Conservation (phyloP, 2,797 vertebrate genomes). For the Sorex maritimensis region DNA sequence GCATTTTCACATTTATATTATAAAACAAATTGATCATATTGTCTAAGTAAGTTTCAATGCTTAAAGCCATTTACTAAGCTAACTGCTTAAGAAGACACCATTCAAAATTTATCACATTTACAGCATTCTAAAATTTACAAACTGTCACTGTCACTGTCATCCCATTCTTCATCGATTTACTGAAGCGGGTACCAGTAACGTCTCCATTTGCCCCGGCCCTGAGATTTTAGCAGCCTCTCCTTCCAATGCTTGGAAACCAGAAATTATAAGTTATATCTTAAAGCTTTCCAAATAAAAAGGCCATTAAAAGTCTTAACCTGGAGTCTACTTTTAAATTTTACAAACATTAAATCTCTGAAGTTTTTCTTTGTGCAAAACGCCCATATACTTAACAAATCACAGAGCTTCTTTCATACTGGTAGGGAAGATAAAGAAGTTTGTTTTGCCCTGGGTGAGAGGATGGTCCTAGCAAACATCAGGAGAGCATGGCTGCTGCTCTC, state of each 20-base stretch:
- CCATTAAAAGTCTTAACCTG: conserved; percentile 7
- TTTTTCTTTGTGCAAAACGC: neutral
- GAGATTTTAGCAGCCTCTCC: too few relatives aligned
- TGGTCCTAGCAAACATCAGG: too few relatives aligned
- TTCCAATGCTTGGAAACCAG: neutral
- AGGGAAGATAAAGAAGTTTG: neutral
- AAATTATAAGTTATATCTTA: neutral
- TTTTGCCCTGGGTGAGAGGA: neutral
- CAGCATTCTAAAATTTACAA: conserved; percentile 36
- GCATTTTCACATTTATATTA: conserved; percentile 33
- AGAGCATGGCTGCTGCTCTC: neutral
- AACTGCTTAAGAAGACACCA: neutral
- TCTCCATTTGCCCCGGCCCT: too few relatives aligned
- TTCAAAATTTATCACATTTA: conserved; percentile 40
- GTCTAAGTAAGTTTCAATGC: conserved; percentile 8
- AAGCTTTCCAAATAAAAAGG: neutral
- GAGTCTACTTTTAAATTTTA: conserved; percentile 42
- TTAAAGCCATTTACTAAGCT: conserved; percentile 41
- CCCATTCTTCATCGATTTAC: too few relatives aligned
- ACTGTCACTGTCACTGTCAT: too few relatives aligned
- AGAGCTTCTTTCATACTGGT: neutral
- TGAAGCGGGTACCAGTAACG: too few relatives aligned
- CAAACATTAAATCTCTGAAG: conserved; percentile 22
- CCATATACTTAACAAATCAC: neutral
- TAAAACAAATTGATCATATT: conserved; percentile 38